These are phyloP conservation scores for Platanista minor DNA, from an alignment of 2,113 vertebrate species.

Conservation along the genomic window DNA sequence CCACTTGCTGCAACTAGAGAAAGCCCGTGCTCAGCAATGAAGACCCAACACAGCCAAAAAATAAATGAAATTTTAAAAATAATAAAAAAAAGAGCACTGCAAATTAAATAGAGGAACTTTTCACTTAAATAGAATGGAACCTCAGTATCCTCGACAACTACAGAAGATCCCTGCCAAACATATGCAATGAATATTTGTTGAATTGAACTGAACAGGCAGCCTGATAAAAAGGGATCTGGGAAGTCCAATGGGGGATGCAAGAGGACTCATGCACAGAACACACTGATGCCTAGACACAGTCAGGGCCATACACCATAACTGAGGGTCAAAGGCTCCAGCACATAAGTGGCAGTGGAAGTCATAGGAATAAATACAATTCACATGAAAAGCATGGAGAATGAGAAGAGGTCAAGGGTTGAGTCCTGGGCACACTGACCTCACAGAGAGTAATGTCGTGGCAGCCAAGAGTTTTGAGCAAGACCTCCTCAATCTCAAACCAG, in stretches of 20 bases:
- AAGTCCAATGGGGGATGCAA: background rate
- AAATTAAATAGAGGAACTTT: background rate
- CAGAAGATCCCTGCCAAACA: background rate
- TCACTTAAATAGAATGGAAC: background rate
- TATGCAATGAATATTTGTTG: background rate
- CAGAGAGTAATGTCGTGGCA: background rate
- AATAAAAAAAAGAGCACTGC: background rate
- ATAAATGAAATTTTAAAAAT: too few species aligned
- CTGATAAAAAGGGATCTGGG: background rate
- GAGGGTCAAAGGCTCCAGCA: background rate
- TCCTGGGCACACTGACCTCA: background rate
- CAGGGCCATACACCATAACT: background rate
- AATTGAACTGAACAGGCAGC: background rate
- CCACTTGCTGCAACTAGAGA: too few species aligned
- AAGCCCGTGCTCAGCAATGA: too few species aligned
- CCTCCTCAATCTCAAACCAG: background rate
- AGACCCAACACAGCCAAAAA: too few species aligned
- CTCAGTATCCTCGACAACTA: background rate
- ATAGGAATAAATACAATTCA: background rate
- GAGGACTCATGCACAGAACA: background rate
- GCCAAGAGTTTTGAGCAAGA: background rate
- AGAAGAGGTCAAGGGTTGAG: background rate
- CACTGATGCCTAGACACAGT: background rate
- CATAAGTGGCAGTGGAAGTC: background rate
- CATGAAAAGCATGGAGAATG: background rate